These are phyloP conservation scores for Abrostola tripartita DNA, from an alignment of 2,888 invertebrate species.

Conservation along the genomic window DNA sequence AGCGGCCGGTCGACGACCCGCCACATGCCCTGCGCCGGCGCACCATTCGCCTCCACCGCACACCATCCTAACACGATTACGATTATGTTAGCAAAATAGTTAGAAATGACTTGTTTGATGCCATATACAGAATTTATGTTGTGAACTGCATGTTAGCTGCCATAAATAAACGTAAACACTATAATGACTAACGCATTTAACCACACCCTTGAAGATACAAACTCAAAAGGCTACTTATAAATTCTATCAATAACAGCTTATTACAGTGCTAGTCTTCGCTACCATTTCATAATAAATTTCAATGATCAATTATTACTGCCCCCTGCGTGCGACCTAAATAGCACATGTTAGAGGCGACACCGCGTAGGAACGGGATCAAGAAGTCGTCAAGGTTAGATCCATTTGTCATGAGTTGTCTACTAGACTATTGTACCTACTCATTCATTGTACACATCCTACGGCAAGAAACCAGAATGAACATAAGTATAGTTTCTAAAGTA, in stretches of 20 bases:
- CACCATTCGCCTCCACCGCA: constrained; percentile 79
- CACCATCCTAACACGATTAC: constrained; percentile 79
- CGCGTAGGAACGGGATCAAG: constrained; percentile 83
- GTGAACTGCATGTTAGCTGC: constrained; percentile 11
- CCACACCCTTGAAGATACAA: constrained; percentile 5
- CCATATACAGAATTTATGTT: constrained; percentile 14
- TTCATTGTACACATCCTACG: constrained; percentile 54
- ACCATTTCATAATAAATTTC: constrained; percentile 61
- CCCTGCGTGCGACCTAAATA: constrained; percentile 78
- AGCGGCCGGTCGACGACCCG: constrained; percentile 86
- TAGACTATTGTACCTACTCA: constrained; percentile 57
- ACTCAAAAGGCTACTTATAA: constrained; percentile 7
- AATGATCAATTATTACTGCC: constrained; percentile 69
- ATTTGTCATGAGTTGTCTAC: constrained; percentile 82
- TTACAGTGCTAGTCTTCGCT: constrained; percentile 25
- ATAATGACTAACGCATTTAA: constrained; percentile 13
- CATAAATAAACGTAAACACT: constrained; percentile 20
- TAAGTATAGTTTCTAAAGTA: constrained; percentile 43
- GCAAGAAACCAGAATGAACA: constrained; percentile 51
- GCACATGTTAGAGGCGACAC: constrained; percentile 75
- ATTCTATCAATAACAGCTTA: constrained; percentile 26
- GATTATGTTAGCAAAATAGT: constrained; percentile 72
- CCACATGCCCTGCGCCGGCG: constrained; percentile 83
- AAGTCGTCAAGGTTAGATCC: constrained; percentile 85
- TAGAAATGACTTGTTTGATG: constrained; percentile 38